Conservation (phyloP, 2,113 vertebrate species). For the Rhinoderma darwinii region DNA sequence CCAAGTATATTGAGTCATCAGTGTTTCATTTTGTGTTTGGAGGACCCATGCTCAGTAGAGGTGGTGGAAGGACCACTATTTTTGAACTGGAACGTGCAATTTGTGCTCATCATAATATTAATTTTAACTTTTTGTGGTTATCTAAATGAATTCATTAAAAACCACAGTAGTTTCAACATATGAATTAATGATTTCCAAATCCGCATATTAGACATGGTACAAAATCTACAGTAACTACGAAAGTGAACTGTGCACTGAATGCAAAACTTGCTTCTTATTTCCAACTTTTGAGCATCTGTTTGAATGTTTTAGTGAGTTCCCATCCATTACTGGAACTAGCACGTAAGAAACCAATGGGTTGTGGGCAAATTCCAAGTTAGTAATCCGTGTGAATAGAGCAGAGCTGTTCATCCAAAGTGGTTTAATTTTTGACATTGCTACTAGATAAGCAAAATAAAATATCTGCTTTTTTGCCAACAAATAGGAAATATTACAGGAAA, state of each 20-base stretch:
- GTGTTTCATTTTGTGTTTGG: neutral
- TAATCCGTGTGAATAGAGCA: constrained; percentile 28
- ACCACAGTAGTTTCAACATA: neutral
- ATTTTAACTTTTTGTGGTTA: neutral
- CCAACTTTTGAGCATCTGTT: constrained; percentile 39
- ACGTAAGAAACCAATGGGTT: constrained; percentile 34
- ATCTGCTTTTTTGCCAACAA: constrained; percentile 25
- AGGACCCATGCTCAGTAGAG: neutral
- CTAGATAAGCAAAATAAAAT: constrained; percentile 33
- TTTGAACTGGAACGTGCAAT: neutral
- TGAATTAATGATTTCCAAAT: neutral
- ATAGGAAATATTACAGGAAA: constrained; percentile 32
- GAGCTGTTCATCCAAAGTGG: neutral
- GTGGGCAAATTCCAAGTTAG: constrained; percentile 35
- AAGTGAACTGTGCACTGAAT: neutral
- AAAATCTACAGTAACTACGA: neutral
- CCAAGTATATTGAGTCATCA: too few species aligned
- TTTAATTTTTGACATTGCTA: constrained; percentile 25
- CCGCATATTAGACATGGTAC: neutral
- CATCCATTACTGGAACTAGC: constrained; percentile 41
- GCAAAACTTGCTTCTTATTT: neutral
- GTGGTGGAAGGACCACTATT: neutral
- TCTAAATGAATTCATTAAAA: neutral
- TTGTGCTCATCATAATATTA: neutral
- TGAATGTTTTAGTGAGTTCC: constrained; percentile 40